These are phyloP conservation scores for Telmatherina bonti DNA, from an alignment of 2,797 vertebrate species.

Conservation along the genomic window DNA sequence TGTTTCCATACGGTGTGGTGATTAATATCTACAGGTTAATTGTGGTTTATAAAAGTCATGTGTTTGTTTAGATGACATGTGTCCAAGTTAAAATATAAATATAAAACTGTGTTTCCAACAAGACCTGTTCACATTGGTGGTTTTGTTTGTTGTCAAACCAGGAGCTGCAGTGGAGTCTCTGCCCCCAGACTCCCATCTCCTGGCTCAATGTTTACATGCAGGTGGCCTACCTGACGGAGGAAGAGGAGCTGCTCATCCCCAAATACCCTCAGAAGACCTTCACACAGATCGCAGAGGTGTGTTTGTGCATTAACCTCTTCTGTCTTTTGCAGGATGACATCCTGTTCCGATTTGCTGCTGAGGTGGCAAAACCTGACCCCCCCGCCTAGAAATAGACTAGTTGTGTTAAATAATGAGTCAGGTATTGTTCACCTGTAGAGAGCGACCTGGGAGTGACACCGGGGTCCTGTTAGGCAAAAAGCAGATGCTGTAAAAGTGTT, in stretches of 20 bases:
- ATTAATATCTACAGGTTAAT: too few species aligned
- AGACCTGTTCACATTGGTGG: background rate
- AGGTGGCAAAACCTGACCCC: background rate
- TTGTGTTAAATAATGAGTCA: too few species aligned
- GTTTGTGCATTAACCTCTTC: background rate
- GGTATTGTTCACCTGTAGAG: background rate
- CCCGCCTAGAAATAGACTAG: background rate
- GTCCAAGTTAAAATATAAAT: too few species aligned
- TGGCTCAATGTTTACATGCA: constrained; percentile 98
- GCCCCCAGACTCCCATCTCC: constrained; percentile 92
- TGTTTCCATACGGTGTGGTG: too few species aligned
- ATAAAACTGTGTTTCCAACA: too few species aligned
- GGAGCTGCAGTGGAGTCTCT: constrained; percentile 95
- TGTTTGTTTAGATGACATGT: too few species aligned
- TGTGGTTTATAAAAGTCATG: too few species aligned
- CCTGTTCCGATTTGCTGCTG: background rate
- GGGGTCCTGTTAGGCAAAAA: background rate
- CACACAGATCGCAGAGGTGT: constrained; percentile 92
- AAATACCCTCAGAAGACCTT: constrained; percentile 93
- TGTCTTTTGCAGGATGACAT: background rate
- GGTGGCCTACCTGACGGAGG: constrained; percentile 90
- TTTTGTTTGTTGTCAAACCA: constrained; percentile 55
- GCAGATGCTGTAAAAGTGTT: background rate
- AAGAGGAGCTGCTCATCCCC: constrained; percentile 87
- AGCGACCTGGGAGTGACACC: background rate